These are phyloP conservation scores for Trypoxylus dichotomus DNA, from an alignment of 1,140 invertebrate species.

Conservation along the genomic window DNA sequence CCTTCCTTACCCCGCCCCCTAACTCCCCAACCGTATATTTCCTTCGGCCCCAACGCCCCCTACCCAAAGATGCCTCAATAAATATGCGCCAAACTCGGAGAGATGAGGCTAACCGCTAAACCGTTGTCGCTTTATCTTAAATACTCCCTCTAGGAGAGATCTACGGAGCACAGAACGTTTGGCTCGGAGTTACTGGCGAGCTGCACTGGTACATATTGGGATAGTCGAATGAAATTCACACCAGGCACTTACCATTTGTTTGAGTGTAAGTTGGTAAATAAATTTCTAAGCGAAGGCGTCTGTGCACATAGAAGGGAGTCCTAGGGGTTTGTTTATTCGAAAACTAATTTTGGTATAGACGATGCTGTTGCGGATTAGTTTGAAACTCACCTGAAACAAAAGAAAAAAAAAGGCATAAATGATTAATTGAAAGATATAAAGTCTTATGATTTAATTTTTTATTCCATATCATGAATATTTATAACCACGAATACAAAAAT, in stretches of 20 bases:
- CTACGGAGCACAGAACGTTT: not conserved
- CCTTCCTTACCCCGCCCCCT: not conserved
- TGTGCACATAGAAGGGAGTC: not conserved
- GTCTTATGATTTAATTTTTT: no score
- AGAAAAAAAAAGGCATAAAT: not conserved
- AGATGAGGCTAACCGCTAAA: constrained; percentile 1
- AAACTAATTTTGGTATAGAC: not conserved
- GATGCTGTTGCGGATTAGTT: not conserved
- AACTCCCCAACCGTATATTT: no score
- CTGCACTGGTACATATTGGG: not conserved
- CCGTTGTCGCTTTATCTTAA: not conserved
- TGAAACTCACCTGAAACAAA: not conserved
- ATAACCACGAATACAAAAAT: no score
- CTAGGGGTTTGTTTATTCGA: not conserved
- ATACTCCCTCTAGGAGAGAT: not conserved
- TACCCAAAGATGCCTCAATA: no score
- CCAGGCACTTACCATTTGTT: not conserved
- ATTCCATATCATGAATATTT: no score
- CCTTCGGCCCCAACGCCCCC: no score
- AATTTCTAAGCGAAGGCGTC: not conserved
- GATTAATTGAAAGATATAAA: not conserved
- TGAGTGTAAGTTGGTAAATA: not conserved
- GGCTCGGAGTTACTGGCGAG: not conserved
- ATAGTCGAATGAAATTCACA: not conserved
- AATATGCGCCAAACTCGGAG: no score